Evolutionary conservation across 92 coral and sea anemone genomes (phyloP).

Genomic region (Epizoanthus rinbou): DNA sequence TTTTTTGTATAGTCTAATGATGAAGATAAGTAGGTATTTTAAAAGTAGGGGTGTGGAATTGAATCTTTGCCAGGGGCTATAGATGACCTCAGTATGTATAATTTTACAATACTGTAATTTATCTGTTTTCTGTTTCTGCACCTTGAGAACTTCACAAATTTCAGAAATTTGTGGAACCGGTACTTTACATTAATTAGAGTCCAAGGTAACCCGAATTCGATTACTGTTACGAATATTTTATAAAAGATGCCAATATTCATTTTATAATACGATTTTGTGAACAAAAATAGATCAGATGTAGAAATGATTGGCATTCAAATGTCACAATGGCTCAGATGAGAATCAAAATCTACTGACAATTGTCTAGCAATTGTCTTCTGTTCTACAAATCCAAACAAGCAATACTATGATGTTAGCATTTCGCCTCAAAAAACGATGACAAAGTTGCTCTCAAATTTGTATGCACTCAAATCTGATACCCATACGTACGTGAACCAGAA

Average conservation of each 20-base stretch:
- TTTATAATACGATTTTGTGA: slow-evolving; percentile 1
- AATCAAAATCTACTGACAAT: not conserved
- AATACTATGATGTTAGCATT: not conserved
- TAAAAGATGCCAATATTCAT: not conserved
- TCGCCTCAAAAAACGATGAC: no score
- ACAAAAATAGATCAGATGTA: slow-evolving; percentile 1
- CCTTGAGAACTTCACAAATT: not conserved
- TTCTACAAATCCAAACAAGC: not conserved
- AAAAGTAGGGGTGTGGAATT: not conserved
- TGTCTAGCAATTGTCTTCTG: not conserved
- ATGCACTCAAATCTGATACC: no score
- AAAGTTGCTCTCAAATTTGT: no score
- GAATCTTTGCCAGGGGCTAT: slow-evolving; percentile 21
- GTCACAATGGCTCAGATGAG: slow-evolving; percentile 16
- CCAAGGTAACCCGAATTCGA: not conserved
- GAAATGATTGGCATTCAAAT: slow-evolving; percentile 8
- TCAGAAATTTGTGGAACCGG: not conserved
- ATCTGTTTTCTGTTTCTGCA: slow-evolving; percentile 15
- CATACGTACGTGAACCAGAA: no score
- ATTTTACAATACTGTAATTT: not conserved
- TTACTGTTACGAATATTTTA: not conserved
- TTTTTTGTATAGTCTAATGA: no score
- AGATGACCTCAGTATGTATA: not conserved
- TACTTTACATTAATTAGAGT: not conserved
- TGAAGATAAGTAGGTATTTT: no score